phyloP scores from a whole-genome alignment of 2,888 invertebrate genomes.

The Chironomus riparius region DNA sequence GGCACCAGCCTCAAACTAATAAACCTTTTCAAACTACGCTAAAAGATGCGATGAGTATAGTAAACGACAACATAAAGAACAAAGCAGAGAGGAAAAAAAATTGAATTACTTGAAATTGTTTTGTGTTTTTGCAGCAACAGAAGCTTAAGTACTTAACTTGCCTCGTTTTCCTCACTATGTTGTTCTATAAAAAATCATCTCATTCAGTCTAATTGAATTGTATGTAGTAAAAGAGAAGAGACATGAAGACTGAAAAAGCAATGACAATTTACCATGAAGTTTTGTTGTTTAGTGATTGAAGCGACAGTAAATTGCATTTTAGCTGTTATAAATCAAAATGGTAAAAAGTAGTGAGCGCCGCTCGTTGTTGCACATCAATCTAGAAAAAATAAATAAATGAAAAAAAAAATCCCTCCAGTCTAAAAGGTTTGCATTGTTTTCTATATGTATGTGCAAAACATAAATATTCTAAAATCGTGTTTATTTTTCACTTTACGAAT shows the following conservation, averaged over 20 bases:
- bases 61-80: neutral
- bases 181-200: neutral
- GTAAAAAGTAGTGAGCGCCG: neutral
- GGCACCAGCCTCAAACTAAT: neutral
- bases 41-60: no score
- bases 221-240: neutral
- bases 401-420: no score
- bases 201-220: neutral
- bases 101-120: constrained; percentile 10
- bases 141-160: neutral
- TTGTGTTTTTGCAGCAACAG: neutral
- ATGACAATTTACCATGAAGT: neutral
- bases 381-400: no score
- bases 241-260: neutral
- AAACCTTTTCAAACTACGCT: neutral
- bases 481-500: no score
- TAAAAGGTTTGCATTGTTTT: no score
- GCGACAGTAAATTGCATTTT: constrained; percentile 9
- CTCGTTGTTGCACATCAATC: no score
- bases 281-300: neutral
- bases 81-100: neutral
- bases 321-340: constrained; percentile 6
- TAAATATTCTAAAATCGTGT: no score
- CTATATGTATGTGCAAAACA: no score
- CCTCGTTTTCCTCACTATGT: neutral